A percentile compares a stretch with the other conserved stretches of the same genome.
Conservation (phyloP, 2,797 vertebrate genomes). For the Molossus alvarezi region DNA sequence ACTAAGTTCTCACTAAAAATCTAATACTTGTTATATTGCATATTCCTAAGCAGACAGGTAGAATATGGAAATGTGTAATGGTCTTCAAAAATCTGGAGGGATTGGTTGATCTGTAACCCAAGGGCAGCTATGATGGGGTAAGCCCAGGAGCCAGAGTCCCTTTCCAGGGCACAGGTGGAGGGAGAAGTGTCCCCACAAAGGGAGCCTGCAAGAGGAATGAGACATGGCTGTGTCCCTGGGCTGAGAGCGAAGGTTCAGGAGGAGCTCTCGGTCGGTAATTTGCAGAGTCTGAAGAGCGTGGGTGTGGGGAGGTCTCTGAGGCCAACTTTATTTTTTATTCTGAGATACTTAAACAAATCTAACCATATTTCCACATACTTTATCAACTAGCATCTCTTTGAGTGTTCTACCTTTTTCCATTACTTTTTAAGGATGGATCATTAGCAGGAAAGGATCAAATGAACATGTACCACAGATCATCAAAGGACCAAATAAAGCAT, state of each 20-base stretch:
- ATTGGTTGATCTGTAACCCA: background rate
- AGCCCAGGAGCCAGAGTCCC: background rate
- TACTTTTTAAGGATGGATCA: constrained; percentile 64
- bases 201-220: background rate
- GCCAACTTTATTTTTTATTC: constrained; percentile 27
- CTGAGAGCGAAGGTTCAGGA: background rate
- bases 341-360: background rate
- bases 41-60: background rate
- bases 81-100: background rate
- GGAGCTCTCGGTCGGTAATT: background rate
- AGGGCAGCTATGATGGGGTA: background rate
- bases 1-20: background rate
- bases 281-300: background rate
- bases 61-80: background rate
- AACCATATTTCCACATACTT: background rate
- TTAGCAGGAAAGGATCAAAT: constrained; percentile 57
- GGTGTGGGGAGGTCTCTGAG: background rate
- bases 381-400: constrained; percentile 2
- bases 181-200: background rate
- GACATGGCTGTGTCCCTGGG: background rate
- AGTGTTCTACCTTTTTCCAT: background rate
- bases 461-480: constrained; percentile 49
- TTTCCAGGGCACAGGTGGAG: background rate
- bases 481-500: constrained; percentile 60
- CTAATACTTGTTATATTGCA: too few species aligned